These are phyloP conservation scores for Athene noctua DNA, from an alignment of 2,113 vertebrate species.

Conservation along the genomic window DNA sequence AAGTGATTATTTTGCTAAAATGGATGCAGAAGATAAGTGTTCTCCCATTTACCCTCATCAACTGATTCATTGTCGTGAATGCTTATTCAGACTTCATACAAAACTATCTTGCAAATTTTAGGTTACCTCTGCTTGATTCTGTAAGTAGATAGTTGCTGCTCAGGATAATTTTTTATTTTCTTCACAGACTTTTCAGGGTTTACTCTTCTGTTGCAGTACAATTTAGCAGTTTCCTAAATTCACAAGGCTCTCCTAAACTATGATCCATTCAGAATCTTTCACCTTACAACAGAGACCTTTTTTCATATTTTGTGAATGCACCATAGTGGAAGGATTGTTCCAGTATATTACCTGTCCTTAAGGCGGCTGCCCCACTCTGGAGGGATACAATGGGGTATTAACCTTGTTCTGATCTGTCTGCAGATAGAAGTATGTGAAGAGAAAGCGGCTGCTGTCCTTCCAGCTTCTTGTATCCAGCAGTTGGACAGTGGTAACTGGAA, in stretches of 20 bases:
- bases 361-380: neutral
- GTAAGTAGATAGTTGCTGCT: neutral
- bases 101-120: neutral
- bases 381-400: neutral
- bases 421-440: constrained; percentile 93
- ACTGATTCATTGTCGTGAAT: neutral
- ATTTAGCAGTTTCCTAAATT: neutral
- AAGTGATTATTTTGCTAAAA: neutral
- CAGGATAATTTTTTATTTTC: neutral
- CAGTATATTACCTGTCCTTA: neutral
- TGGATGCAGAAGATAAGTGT: neutral
- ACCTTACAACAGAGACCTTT: neutral
- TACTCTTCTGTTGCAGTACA: neutral
- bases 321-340: neutral
- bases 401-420: constrained; percentile 11
- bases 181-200: neutral
- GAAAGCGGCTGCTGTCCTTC: constrained; percentile 88
- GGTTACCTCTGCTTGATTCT: neutral
- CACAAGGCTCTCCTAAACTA: neutral
- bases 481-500: constrained; percentile 96
- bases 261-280: neutral
- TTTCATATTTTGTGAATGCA: neutral
- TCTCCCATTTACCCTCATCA: neutral
- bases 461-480: constrained; percentile 88
- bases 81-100: neutral